These are phyloP conservation scores for Sinosuthora webbiana DNA, from an alignment of 2,113 vertebrate species.

Conservation along the genomic window DNA sequence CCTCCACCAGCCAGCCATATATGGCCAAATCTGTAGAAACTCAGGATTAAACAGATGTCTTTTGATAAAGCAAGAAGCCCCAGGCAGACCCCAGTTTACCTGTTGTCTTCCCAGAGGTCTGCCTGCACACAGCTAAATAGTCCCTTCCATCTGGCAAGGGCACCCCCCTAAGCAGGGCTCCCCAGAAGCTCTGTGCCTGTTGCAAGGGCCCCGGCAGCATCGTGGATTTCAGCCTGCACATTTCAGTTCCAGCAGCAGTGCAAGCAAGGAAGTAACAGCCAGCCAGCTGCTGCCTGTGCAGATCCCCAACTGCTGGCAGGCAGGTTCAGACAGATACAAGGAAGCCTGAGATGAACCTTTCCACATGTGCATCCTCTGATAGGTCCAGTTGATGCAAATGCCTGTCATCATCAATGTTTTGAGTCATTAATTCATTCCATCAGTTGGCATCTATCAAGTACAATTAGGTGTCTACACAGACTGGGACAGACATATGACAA, in stretches of 20 bases:
- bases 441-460: background rate
- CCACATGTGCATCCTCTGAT: background rate
- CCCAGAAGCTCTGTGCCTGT: background rate
- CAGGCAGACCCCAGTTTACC: background rate
- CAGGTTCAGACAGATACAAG: background rate
- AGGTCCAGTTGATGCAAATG: background rate
- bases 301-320: background rate
- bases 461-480: background rate
- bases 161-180: background rate
- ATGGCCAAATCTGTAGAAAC: background rate
- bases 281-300: background rate
- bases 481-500: background rate
- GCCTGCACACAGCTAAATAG: background rate
- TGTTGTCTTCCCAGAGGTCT: background rate
- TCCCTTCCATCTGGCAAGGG: background rate
- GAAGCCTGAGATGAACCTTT: background rate
- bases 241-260: background rate
- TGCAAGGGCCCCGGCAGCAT: rapidly evolving
- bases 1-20: background rate
- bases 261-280: background rate
- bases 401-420: background rate
- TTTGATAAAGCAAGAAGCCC: background rate
- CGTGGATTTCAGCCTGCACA: background rate
- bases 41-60: background rate
- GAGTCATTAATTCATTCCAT: background rate